phyloP scores from a whole-genome alignment of 2,113 vertebrate species.

The Arvicanthis niloticus region DNA sequence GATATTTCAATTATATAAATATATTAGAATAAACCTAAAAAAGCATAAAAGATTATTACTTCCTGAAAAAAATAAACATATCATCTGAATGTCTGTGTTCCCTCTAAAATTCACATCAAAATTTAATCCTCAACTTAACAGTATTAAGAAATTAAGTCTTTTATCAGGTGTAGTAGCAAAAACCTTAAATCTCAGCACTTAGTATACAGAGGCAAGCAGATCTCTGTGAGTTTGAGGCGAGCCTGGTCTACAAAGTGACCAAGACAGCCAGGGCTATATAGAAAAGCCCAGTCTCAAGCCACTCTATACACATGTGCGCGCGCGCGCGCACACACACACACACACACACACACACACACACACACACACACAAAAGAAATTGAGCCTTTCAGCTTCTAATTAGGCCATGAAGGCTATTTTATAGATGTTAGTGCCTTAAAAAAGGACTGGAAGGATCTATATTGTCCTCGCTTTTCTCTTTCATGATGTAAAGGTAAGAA shows the following conservation, averaged over 20 bases:
- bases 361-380: not conserved
- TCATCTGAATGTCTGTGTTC: not conserved
- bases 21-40: constrained; percentile 28
- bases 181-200: not conserved
- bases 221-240: not conserved
- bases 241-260: not conserved
- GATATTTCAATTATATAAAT: constrained; percentile 7
- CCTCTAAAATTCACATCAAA: not conserved
- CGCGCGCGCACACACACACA: not conserved
- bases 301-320: not conserved
- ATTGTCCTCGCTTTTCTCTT: not conserved
- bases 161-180: not conserved
- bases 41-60: constrained; percentile 26
- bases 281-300: not conserved
- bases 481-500: not conserved
- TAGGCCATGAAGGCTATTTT: not conserved
- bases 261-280: not conserved
- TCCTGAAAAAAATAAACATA: not conserved
- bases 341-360: too few relatives aligned
- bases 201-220: not conserved
- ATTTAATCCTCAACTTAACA: not conserved
- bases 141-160: not conserved
- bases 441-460: not conserved
- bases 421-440: not conserved
- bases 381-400: not conserved